Evolutionary conservation across 2,888 invertebrate species (phyloP), one percentile per base, ranked within the genome.

Genomic region (Emmelina monodactyla): DNA sequence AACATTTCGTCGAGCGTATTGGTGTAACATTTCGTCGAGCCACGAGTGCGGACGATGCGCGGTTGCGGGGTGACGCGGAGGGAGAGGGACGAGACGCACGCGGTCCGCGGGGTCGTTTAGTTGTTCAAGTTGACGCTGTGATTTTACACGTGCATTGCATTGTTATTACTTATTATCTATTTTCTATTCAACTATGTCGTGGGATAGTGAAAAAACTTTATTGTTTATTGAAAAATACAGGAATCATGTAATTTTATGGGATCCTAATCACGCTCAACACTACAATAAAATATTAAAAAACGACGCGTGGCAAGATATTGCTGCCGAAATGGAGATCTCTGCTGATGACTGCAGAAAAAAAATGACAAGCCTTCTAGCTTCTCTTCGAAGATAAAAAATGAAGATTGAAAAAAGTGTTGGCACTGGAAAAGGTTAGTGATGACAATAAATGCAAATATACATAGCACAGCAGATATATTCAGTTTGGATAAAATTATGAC

Each of bases 91-190:
- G 31, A 16, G 22, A 31, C 30, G 35, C 35, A 31, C 31, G 30
- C 30, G 31, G 31, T 31, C 30, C 31, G 35, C 25, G 31, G 25
- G 25, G 35, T 32, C 32, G 19, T 22, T 30, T 31, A 38, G 34
- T 34, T 34, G 34, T 32, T 34, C 32, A 38, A 38, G 34, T 38
- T 38, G 19, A 37, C 34, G 28, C 34, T 12, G 34, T 37, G 32
- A 35, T 34, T 38, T 34, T 34, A 38, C 34, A 38, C 37, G 34
- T 38, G 34, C 34, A 38, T 32, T 33, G 34, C 37, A 34, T 37
- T n/a, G 33, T 39, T 34, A 16, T 16, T n/a, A 34, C 34, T 35
- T 36, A 36, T 36, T 32, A 32, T 36, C 28, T 32, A 35, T 35
- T 35, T 31, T 35, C 31, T 31, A 31, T 35, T 35, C 31, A 35